A percentile compares a stretch with the other conserved stretches of the same genome.
These are phyloP conservation scores for Troides helena DNA, from an alignment of 2,888 invertebrate genomes.

Conservation along the genomic window DNA sequence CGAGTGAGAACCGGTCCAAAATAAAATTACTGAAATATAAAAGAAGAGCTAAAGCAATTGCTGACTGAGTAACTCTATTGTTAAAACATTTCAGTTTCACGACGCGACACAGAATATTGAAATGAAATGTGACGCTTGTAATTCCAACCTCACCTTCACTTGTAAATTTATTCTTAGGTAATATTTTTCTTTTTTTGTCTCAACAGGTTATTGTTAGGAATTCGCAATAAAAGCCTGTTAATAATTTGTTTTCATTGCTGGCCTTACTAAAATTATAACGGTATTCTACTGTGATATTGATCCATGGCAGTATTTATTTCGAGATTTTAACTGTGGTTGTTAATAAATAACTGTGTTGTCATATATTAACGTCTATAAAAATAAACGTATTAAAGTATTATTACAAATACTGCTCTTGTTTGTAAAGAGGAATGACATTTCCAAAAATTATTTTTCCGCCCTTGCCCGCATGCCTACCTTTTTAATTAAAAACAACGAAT, in stretches of 20 bases:
- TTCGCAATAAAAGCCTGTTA: neutral
- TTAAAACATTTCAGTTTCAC: neutral
- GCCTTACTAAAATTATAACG: no score
- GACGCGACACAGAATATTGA: neutral
- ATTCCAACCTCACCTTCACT: neutral
- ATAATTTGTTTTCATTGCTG: neutral
- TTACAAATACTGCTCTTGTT: neutral
- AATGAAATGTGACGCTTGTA: constrained; percentile 2
- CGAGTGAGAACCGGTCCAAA: neutral
- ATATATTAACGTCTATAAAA: neutral
- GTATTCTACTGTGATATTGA: no score
- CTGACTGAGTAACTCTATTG: neutral
- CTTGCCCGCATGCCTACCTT: constrained; percentile 8
- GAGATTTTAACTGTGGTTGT: no score
- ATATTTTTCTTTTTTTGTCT: neutral
- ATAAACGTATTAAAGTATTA: neutral
- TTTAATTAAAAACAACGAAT: constrained; percentile 28
- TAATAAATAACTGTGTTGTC: no score
- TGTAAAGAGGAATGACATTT: constrained; percentile 15
- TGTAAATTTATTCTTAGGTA: neutral
- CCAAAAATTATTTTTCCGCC: constrained; percentile 20
- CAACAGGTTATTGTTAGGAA: neutral
- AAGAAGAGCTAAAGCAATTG: neutral
- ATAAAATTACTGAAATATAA: neutral
- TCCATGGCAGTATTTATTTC: no score